Base-by-base conservation (phyloP, 2,797 vertebrate species). In the Dipus sagitta region DNA sequence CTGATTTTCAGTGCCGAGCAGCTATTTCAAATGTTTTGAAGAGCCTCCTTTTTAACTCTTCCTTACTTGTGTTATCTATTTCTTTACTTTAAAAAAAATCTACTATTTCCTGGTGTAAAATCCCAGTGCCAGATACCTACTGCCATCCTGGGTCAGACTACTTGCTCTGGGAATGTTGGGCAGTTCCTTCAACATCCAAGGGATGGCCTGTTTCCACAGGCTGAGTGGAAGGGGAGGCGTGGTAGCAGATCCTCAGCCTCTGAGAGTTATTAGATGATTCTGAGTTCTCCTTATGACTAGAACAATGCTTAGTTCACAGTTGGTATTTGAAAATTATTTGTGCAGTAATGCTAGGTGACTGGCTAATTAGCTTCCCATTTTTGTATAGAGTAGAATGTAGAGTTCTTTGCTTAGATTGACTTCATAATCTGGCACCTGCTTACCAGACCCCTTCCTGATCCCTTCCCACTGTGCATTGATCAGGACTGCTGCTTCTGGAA, bases 1-100 rank as follows among this genome's bases (percentile, higher is more conserved):
- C 97, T 97, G 96, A 97, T 97, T 97, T 98, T 97, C 95, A 94
- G 94, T 95, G 93, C 93, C 93, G 94, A 94, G 97, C 97, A 98
- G 95, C 96, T 97, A 96, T 97, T 97, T 97, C 82, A 98, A 98
- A 98, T 97, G 96, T 88, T 97, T 86, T 98, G 97, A 97, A 96
- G 97, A 97, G 96, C 82, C 82, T 95, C 94, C 78, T 91, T 96
- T 52, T 97, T 96, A 98, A 97, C 90, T 96, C 95, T 95, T 97
- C 95, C 96, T 96, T 89, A 88, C 86, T 88, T 85, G 42, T 91
- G 88, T 90, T 87, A 92, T 91, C 86, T 95, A 70, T 67, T 96
- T 97, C 90, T 88, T 89, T 30, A 75, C 86, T 88, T 77, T 47
- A 95, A 89, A 92, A 96, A 38, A 38, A 38, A 38, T 95, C 92